Evolutionary conservation across 2,888 invertebrate species (phyloP), one percentile per base, ranked within the genome.

Genomic region (Andrena flavipes): DNA sequence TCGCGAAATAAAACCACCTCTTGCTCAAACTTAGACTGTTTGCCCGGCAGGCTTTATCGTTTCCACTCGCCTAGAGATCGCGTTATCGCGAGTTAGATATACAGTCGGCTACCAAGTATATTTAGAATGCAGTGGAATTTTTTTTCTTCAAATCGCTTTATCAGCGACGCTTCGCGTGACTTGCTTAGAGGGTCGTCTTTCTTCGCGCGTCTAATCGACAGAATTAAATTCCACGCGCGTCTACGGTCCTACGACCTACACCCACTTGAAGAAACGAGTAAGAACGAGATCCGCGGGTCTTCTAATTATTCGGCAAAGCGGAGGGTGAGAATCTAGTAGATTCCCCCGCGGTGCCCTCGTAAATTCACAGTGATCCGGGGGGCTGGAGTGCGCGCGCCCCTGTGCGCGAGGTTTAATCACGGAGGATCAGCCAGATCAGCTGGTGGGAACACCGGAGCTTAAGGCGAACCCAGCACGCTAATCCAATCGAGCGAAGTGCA

Each of bases 401-500:
- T 42, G 10, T 42, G 20, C 35, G 13, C 6, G 26, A 69, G 60
- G 69, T 60, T 75, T 75, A 69, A 75, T 75, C 69, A 60, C 8
- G 60, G 33, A 16, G 74, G 74, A 75, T 75, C 74, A 69, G 30
- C 59, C n/a, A 60, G 60, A 69, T 69, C 69, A 49, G 60, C 13
- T 60, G 69, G 59, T 69, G 48, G 33, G 49, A 69, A 59, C 59
- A 54, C 56, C 33, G 68, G 59, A 30, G 68, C 73, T 73, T 68
- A 74, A 68, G 48, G 74, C 69, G 48, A 16, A 6, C 48, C 69
- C 48, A 20, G n/a, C 74, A 49, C 59, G 69, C 59, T 69, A 69
- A 75, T 75, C 70, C 69, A 59, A 75, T 69, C 69, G 59, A 49
- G 74, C 4, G 30, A 74, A 68, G 16, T 23, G 59, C 74, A 33